phyloP scores from a whole-genome alignment of 2,797 vertebrate species.

The Falco concolor region DNA sequence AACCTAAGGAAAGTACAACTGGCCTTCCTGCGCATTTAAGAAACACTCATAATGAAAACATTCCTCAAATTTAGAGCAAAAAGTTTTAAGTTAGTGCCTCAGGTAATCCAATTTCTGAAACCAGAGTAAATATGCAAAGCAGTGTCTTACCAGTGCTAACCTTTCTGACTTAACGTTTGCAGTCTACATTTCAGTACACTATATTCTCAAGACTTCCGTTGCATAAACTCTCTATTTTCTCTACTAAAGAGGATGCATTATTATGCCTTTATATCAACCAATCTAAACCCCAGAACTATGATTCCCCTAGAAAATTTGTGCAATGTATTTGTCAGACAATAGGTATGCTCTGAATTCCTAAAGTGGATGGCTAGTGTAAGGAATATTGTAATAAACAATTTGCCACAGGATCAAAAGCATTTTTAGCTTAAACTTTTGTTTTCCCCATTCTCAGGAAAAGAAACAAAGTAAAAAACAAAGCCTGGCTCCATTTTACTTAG shows the following conservation, averaged over 20 bases:
- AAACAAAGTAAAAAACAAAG: neutral
- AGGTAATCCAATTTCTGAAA: neutral
- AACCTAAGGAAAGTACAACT: neutral
- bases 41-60: neutral
- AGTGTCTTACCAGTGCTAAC: neutral
- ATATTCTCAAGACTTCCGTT: neutral
- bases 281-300: neutral
- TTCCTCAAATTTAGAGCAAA: neutral
- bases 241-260: neutral
- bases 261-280: neutral
- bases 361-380: neutral
- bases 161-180: neutral
- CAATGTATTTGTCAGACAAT: neutral
- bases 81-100: neutral
- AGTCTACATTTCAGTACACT: neutral
- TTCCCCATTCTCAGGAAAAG: neutral
- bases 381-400: neutral
- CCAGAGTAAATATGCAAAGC: neutral
- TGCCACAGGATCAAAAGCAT: neutral
- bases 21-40: neutral
- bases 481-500: neutral
- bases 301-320: neutral
- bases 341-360: neutral
- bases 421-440: neutral
- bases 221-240: neutral